Conservation (phyloP, 2,797 vertebrate species). For the Pipistrellus kuhlii region DNA sequence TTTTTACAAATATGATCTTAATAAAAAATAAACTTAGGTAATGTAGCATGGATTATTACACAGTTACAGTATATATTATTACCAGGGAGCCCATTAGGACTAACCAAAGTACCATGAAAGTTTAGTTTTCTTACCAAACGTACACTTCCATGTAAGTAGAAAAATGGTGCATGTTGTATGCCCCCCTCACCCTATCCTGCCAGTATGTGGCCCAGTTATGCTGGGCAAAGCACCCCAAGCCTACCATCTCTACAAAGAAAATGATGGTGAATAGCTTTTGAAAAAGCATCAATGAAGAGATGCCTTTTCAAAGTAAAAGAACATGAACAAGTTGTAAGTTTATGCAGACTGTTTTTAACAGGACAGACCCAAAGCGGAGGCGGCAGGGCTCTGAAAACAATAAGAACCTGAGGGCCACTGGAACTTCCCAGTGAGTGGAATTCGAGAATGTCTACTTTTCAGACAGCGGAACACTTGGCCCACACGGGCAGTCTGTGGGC, state of each 20-base stretch:
- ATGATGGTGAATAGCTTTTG: neutral
- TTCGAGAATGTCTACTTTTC: neutral
- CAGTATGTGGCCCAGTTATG: neutral
- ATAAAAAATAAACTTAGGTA: neutral
- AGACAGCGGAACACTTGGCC: neutral
- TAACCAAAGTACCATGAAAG: neutral
- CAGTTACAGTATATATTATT: neutral
- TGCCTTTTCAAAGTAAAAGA: constrained; percentile 29
- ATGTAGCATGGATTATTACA: neutral
- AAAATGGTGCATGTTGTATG: neutral
- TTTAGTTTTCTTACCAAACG: neutral
- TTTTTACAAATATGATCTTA: neutral
- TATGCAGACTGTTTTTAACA: neutral
- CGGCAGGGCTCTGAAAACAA: neutral
- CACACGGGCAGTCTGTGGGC: neutral
- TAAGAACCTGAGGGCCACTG: neutral
- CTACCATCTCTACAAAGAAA: neutral
- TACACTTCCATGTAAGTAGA: neutral
- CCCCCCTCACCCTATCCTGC: neutral
- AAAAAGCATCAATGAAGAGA: neutral
- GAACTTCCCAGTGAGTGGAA: neutral
- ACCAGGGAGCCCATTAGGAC: neutral
- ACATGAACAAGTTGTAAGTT: neutral
- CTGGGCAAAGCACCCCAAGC: neutral
- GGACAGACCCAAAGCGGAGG: neutral